phyloP scores from a whole-genome alignment of 2,113 vertebrate species.

The Oceanodroma tethys region DNA sequence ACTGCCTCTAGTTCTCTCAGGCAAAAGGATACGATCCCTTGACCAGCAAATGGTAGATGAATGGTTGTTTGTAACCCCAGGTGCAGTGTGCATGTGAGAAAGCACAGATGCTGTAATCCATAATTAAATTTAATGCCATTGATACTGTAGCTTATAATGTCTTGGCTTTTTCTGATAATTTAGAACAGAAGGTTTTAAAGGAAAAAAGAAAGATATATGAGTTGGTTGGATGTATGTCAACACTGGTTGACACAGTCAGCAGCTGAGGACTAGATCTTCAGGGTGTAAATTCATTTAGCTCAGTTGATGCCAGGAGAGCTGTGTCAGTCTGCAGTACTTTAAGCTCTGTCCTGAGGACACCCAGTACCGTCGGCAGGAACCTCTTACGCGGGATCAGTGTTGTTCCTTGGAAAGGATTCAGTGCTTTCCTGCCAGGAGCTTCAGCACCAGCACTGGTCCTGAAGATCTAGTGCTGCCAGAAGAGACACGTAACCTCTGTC shows the following conservation, averaged over 20 bases:
- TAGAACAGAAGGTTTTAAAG: not conserved
- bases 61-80: not conserved
- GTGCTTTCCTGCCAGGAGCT: not conserved
- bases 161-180: not conserved
- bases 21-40: not conserved
- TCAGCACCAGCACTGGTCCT: not conserved
- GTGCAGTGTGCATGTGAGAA: not conserved
- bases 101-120: not conserved
- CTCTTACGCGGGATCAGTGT: not conserved
- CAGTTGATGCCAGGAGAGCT: not conserved
- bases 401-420: conserved; percentile 6
- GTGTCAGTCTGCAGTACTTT: not conserved
- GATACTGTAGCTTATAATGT: not conserved
- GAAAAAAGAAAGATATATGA: not conserved
- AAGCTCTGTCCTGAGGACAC: conserved; percentile 1
- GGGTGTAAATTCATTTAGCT: not conserved
- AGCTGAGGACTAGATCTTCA: conserved; percentile 3
- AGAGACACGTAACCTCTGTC: not conserved
- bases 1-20: not conserved
- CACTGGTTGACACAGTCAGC: not conserved
- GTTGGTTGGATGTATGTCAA: not conserved
- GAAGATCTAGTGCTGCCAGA: not conserved
- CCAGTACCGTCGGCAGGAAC: not conserved
- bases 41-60: not conserved
- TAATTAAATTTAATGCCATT: fast-evolving